phyloP scores from a whole-genome alignment of 2,797 vertebrate genomes.

The Spinibarbus caldwelli region DNA sequence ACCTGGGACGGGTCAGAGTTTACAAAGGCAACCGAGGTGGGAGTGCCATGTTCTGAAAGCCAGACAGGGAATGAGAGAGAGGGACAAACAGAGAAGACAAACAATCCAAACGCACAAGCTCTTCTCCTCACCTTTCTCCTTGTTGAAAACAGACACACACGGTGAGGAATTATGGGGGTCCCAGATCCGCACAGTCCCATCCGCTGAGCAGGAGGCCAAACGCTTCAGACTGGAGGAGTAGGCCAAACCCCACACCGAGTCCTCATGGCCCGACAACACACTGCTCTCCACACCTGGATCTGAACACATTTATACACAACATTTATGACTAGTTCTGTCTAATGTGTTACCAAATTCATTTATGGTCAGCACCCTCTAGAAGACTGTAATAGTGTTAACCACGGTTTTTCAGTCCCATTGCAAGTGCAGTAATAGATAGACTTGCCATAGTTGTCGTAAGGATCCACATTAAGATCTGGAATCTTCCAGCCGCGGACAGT shows the following conservation, averaged over 20 bases:
- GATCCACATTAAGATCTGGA: conserved; percentile 89
- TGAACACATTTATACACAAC: conserved; percentile 55
- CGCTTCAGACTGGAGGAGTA: conserved; percentile 81
- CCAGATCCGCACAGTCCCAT: conserved; percentile 89
- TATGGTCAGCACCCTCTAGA: conserved; percentile 11
- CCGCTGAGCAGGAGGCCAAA: conserved; percentile 88
- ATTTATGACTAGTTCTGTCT: background rate
- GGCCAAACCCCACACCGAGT: conserved; percentile 87
- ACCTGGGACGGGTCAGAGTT: conserved; percentile 82
- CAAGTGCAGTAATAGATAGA: background rate
- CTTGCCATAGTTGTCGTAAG: conserved; percentile 90
- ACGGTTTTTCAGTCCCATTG: background rate
- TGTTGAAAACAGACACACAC: conserved; percentile 84
- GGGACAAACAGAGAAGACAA: background rate
- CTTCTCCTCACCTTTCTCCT: conserved; percentile 80
- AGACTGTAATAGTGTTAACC: background rate
- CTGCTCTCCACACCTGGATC: conserved; percentile 86
- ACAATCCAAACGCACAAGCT: background rate
- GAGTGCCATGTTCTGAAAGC: conserved; percentile 82
- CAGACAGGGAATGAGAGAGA: conserved; percentile 10
- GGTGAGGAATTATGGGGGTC: conserved; percentile 77
- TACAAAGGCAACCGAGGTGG: conserved; percentile 90
- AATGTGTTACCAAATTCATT: background rate
- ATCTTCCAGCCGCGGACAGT: conserved; percentile 88
- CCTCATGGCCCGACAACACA: conserved; percentile 83